Evolutionary conservation across 1,140 invertebrate species (phyloP).

Genomic region (Nasonia giraulti): DNA sequence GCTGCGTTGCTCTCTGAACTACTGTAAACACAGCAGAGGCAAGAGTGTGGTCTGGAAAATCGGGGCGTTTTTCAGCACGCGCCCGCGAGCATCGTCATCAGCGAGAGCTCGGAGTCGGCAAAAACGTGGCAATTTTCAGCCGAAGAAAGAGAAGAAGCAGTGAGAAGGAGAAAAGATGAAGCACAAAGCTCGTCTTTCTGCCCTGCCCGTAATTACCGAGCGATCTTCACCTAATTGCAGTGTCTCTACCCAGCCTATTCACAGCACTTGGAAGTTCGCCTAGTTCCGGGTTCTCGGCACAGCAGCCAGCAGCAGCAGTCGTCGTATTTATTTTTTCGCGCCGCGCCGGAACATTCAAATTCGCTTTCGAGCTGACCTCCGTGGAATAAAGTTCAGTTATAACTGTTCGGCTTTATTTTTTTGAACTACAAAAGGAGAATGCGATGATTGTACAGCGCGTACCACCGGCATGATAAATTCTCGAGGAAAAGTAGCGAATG

Average conservation of each 20-base stretch:
- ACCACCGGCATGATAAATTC: not conserved
- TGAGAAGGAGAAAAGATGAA: not conserved
- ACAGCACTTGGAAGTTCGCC: conserved; percentile 37
- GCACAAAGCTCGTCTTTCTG: conserved; percentile 12
- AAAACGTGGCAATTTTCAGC: conserved; percentile 9
- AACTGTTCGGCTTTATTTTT: too few relatives aligned
- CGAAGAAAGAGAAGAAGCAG: not conserved
- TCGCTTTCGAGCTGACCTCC: too few relatives aligned
- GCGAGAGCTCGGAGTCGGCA: not conserved
- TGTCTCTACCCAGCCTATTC: conserved; percentile 29
- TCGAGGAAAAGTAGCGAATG: not conserved
- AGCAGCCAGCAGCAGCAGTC: not conserved
- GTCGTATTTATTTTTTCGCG: not conserved
- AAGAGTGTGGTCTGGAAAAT: not conserved
- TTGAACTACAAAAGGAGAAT: not conserved
- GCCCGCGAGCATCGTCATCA: not conserved
- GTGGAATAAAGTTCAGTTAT: too few relatives aligned
- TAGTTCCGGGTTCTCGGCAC: conserved; percentile 37
- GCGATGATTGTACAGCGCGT: not conserved
- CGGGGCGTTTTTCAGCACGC: not conserved
- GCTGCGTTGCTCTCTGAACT: not conserved
- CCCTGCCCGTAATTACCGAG: conserved; percentile 37
- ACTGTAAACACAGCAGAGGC: not conserved
- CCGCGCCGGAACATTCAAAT: too few relatives aligned
- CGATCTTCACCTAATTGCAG: conserved; percentile 50